Percentiles rank a stretch among this genome's conserved stretches.
Evolutionary conservation across 2,888 invertebrate genomes (phyloP).

Genomic region (Galerucella calmariensis): DNA sequence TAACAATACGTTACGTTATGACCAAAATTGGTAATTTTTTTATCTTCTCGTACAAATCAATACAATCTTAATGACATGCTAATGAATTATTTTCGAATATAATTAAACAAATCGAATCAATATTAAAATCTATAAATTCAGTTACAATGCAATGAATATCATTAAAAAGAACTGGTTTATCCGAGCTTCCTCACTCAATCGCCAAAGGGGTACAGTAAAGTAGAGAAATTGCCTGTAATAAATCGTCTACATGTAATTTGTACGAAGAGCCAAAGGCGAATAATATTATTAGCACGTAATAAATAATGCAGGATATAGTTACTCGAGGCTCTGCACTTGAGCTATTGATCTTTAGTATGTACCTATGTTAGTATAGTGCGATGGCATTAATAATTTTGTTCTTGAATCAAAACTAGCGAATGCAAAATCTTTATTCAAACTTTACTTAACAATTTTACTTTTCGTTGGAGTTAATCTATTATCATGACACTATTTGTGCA

Average conservation of each 20-base stretch:
- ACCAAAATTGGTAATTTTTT: too few species aligned
- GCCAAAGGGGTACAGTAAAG: not conserved
- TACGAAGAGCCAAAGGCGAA: not conserved
- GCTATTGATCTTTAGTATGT: slow-evolving; percentile 4
- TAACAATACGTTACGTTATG: too few species aligned
- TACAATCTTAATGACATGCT: not conserved
- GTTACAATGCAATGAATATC: not conserved
- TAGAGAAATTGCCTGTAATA: not conserved
- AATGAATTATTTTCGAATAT: not conserved
- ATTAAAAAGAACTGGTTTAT: not conserved
- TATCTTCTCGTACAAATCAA: not conserved
- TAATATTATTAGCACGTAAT: slow-evolving; percentile 4
- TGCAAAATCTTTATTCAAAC: too few species aligned
- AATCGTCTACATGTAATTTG: not conserved
- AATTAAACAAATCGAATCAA: slow-evolving; percentile 2
- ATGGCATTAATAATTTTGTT: too few species aligned
- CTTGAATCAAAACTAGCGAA: too few species aligned
- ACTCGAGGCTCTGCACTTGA: not conserved
- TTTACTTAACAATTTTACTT: too few species aligned
- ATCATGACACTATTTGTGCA: too few species aligned
- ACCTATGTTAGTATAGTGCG: not conserved
- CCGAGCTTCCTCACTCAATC: not conserved
- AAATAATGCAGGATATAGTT: slow-evolving; percentile 5
- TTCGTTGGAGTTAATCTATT: too few species aligned
- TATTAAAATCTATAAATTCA: slow-evolving; percentile 1